These are phyloP conservation scores for Diplodus puntazzo DNA, from an alignment of 2,797 vertebrate genomes.

Conservation along the genomic window DNA sequence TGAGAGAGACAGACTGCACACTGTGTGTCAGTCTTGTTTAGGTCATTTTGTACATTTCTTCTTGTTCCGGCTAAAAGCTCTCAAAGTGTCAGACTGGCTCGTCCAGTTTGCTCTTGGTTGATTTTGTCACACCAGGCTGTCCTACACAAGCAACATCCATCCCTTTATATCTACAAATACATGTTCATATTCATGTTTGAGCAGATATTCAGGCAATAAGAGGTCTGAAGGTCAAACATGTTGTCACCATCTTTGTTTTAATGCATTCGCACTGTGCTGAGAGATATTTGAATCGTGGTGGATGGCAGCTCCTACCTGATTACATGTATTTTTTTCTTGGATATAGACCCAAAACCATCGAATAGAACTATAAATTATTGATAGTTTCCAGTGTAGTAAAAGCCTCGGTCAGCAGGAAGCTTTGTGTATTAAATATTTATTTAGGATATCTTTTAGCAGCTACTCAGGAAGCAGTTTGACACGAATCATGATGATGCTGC, in stretches of 20 bases:
- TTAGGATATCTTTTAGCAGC: not conserved
- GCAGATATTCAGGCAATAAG: not conserved
- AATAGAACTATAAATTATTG: not conserved
- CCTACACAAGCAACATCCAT: conserved; percentile 5
- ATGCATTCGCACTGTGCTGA: not conserved
- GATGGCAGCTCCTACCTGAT: not conserved
- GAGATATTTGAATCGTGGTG: not conserved
- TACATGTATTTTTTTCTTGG: conserved; percentile 3
- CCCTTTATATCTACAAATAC: conserved; percentile 3
- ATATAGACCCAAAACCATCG: not conserved
- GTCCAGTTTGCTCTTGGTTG: conserved; percentile 2
- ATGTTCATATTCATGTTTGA: not conserved
- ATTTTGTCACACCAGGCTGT: conserved; percentile 3
- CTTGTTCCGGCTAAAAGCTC: conserved; percentile 25
- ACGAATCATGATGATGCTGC: not conserved
- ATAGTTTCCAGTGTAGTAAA: not conserved
- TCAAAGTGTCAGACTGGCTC: not conserved
- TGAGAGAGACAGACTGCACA: not conserved
- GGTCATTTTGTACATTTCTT: conserved; percentile 8
- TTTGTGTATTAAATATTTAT: conserved; percentile 30
- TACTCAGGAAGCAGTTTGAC: not conserved
- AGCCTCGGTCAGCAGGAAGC: conserved; percentile 13
- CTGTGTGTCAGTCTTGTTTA: too few species aligned
- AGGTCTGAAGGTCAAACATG: not conserved
- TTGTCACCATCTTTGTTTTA: not conserved